Evolutionary conservation across 2,888 invertebrate genomes (phyloP).

Genomic region (Colostygia pectinataria): DNA sequence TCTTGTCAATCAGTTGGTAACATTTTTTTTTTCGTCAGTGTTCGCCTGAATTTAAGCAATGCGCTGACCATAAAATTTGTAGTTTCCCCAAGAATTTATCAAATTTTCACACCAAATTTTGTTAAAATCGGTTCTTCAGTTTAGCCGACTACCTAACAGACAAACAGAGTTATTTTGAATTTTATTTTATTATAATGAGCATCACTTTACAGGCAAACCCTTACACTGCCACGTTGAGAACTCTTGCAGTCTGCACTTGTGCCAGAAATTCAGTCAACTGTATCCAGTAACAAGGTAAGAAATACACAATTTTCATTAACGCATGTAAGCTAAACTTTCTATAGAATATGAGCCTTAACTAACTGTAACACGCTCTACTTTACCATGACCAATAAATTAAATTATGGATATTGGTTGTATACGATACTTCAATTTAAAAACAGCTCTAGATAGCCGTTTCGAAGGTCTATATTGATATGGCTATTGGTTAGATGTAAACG

Average conservation of each 20-base stretch:
- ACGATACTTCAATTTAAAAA: not conserved
- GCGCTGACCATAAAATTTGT: too few relatives aligned
- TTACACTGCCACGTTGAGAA: constrained; percentile 85
- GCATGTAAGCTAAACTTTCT: constrained; percentile 15
- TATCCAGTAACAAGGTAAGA: constrained; percentile 88
- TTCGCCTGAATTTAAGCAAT: too few relatives aligned
- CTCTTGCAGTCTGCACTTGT: constrained; percentile 93
- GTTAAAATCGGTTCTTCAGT: too few relatives aligned
- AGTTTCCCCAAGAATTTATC: too few relatives aligned
- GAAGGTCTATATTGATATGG: not conserved
- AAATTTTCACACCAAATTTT: too few relatives aligned
- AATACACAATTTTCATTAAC: constrained; percentile 26
- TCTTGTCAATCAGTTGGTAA: too few relatives aligned
- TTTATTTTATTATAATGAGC: not conserved
- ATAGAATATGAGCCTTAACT: constrained; percentile 13
- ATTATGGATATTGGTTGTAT: not conserved
- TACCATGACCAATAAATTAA: not conserved
- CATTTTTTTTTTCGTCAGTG: too few relatives aligned
- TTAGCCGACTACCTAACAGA: too few relatives aligned
- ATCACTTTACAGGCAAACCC: constrained; percentile 79
- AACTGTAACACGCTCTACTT: constrained; percentile 11
- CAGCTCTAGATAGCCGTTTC: not conserved
- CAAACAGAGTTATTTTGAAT: too few relatives aligned
- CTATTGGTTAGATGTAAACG: constrained; percentile 1
- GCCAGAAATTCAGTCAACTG: constrained; percentile 92